Base-by-base conservation (phyloP, 2,888 invertebrate species). In the Drosophila paramelanica region DNA sequence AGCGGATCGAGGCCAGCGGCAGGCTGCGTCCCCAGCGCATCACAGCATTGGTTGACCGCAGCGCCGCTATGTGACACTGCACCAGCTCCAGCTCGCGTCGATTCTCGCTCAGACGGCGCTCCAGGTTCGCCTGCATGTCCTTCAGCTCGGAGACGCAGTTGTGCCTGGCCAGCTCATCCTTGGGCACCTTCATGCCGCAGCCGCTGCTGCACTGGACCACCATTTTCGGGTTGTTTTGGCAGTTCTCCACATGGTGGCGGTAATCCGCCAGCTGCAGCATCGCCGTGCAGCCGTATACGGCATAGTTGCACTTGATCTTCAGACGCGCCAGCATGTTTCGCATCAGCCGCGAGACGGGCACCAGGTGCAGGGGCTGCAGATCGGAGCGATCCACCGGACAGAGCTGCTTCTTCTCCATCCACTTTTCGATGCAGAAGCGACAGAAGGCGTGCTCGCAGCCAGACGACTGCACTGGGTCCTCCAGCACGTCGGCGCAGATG, bases 361-460 rank as follows among this genome's bases (percentile, higher is more conserved):
- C 60, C 49, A 84, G 36, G 6, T 84, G 67, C 0, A 43, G 23
- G 0, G 58, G 31, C 47, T 52, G 0, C 3, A 82, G 25, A 1
- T 61, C 67, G 0, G 72, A 60, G 0, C 81, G 79, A 41, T 82
- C 85, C 2, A 79, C 77, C 0, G 81, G 81, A 14, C 81, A 82
- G 11, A 58, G 73, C 14, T 68, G 65, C 20, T 81, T 84, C 56
- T 71, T 53, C n/a, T 39, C 10, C 43, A 82, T 52, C 81, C 81
- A 82, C 41, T 77, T 77, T n/a, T 77, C 75, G 10, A 82, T 82
- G 65, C 81, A 82, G 10, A 13, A 45, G 7, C 72, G 74, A 25
- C 81, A 82, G 39, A 62, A 82, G 45, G 84, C 77, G n/a, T 82
- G 81, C 47, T 82, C 81, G 10, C 81, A 82, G 33, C n/a, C 27